Evolutionary conservation across 64 coral and sea anemone species (phyloP), one percentile per base, ranked within the genome.

Genomic region (Cladopsammia gracilis): DNA sequence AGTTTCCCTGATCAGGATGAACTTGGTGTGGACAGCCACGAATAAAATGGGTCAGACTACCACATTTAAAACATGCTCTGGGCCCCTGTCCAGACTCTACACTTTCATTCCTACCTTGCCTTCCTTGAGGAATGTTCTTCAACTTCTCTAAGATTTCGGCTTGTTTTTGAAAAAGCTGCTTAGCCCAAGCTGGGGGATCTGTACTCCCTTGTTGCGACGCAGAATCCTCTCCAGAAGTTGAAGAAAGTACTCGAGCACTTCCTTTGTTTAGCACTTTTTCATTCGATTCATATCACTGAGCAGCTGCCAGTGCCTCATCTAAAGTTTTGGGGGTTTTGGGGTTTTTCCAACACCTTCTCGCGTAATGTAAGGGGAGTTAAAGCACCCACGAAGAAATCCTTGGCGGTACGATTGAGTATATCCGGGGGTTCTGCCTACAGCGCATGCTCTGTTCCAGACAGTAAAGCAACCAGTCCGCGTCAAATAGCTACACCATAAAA

Each of bases 281-380:
- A 58, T 79, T 79, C 54, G 77, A 57, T 58, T 79, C 46, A 79
- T 57, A 79, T 57, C 77, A 50, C 77, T 58, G 49, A 23, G 77
- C 77, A 19, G 78, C 78, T 42, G 57, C 78, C 24, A 82, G 25
- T 4, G 54, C 56, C 56, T 82, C 78, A 62, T 57, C 78, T n/a
- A 82, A 62, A 16, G 78, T 82, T 8, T 82, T 57, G 23, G 78
- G 78, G 20, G 60, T 82, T n/a, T n/a, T n/a, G n/a, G n/a, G n/a
- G n/a, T n/a, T n/a, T n/a, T n/a, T n/a, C 78, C 61, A 82, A 62
- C 56, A 82, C 78, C 61, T 78, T 78, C 76, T 78, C 76, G 51
- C 56, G 48, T 10, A 78, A 58, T 20, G 49, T 54, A 51, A 51
- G 1, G 10, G 76, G 76, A 15, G 47, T 53, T 20, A 78, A 58